Base-by-base conservation (phyloP, 2,888 invertebrate species). In the Allacma fusca region DNA sequence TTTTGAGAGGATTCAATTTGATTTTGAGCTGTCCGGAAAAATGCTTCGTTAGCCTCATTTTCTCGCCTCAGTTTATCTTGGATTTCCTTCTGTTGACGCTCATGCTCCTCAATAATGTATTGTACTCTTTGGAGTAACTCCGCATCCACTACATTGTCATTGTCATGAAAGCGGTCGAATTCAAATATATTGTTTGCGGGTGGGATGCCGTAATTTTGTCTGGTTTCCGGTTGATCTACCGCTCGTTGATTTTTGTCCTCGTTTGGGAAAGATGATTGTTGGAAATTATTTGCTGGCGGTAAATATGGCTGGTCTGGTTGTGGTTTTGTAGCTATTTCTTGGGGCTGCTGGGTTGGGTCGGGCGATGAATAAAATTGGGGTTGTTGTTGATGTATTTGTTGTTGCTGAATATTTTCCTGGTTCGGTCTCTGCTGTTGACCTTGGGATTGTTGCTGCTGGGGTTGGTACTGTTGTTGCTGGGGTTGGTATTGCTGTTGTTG, bases 21-120 rank as follows among this genome's bases (percentile, higher is more conserved):
- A 62, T 62, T 62, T 12, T 24, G 21, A 24, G 19, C 13, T 2
- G 9, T 62, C 4, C 23, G 57, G 43, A 72, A 72, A 24, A 26
- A 71, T 13, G 44, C 65, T 23, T 77, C 71, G 9, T 21, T 44
- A 19, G 65, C 34, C 65, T 79, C 81, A 72, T 80, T 78, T 76
- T 80, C 80, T 34, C 78, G 76, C 44, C 79, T 73, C 44, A 79
- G 40, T 23, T 78, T 80, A 40, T 80, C 80, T 77, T 77, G 75
- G 13, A 78, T 67, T 59, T 75, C 80, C 70, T 81, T 83, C 75
- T 83, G 83, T 62, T 82, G 80, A 40, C 80, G 64, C 64, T 83
- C 83, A 59, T 83, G 82, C 59, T 83, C 82, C 59, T 82, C 83
- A 75, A 83, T 83, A 57, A 83, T 83, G 78, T 81, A 81, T 70